Evolutionary conservation across 2,888 invertebrate species (phyloP), one percentile per base, ranked within the genome.

Genomic region (Spicauda simplicius): DNA sequence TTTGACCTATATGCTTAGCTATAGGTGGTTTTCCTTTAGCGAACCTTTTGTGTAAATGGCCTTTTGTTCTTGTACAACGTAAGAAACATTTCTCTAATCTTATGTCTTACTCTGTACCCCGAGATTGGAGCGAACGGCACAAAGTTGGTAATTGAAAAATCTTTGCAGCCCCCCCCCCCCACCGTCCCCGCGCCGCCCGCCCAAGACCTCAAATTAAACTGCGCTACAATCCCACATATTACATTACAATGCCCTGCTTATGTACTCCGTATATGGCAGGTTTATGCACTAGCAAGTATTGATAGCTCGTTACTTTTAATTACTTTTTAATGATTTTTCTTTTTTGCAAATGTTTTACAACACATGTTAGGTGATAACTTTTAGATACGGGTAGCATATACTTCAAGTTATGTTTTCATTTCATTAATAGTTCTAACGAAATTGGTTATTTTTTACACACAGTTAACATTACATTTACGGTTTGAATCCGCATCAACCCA

Each of bases 141-240:
- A 87, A 88, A 90, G 86, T 90, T 88, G 85, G 89, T 91, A 90
- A 91, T 91, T 91, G 91, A 91, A 91, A 91, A 91, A 90, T 90
- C 88, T 89, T 87, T 87, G 86, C 83, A 83, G 80, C 80, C 79
- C 69, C 71, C 69, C 63, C 58, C 68, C 64, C 63, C 45, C 59
- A 16, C 48, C 71, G 70, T 62, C 58, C 68, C 64, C 63, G 50
- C 59, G 19, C 48, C 62, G 58, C 59, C 59, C 67, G 65, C 67
- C 64, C 62, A 10, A 60, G 69, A 60, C 67, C 71, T 70, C 74
- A 76, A 81, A 81, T 82, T 79, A 82, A 79, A 78, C 75, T 77
- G 70, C 72, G 73, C 74, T 74, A 74, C 76, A 75, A 69, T 75
- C 71, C 70, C 72, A 74, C 73, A 74, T 57, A 62, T 69, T 61